Base-by-base conservation (phyloP, 1,140 invertebrate species). In the Caerostris darwini region DNA sequence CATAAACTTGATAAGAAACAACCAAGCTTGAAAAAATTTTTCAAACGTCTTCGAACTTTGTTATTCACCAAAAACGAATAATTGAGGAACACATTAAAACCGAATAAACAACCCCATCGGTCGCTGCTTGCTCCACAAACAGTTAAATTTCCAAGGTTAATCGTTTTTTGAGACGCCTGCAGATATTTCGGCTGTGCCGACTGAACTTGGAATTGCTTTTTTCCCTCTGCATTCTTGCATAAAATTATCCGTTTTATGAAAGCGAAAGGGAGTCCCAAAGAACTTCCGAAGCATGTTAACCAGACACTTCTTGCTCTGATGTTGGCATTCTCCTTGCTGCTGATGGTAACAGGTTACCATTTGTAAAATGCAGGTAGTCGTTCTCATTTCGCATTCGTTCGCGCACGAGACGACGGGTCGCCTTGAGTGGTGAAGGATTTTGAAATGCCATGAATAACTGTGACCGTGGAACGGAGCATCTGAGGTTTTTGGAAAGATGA, bases 111-210 rank as follows among this genome's bases (percentile, higher is more conserved):
- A 77, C 19, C 71, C 8, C 71, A 77, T 53, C 34, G 34, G 50
- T 7, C 34, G 34, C 50, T 77, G 71, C 7, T 12, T 12, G 71
- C 71, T 50, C 71, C 53, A 77, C 34, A 77, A 77, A 77, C 53
- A 77, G 71, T 77, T 50, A 50, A 34, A 10, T 12, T 53, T 77
- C 71, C 71, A 77, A 77, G 71, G 71, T 77, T 77, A 77, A 77
- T 77, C 71, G 71, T 77, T 50, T n/a, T 34, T 50, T 10, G 50
- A 77, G 53, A 77, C 53, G 71, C 71, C 50, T 77, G 50, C 8
- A 77, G 34, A 50, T 50, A 77, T 77, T 50, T 77, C 71, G 14
- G 71, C 71, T 77, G 34, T 77, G 71, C 12, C 50, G 71, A 50
- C 71, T 50, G 71, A 77, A 77, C 71, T 77, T 34, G 71, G 19